Conservation (phyloP, 2,113 vertebrate genomes). For the Oxygymnocypris stewartii region DNA sequence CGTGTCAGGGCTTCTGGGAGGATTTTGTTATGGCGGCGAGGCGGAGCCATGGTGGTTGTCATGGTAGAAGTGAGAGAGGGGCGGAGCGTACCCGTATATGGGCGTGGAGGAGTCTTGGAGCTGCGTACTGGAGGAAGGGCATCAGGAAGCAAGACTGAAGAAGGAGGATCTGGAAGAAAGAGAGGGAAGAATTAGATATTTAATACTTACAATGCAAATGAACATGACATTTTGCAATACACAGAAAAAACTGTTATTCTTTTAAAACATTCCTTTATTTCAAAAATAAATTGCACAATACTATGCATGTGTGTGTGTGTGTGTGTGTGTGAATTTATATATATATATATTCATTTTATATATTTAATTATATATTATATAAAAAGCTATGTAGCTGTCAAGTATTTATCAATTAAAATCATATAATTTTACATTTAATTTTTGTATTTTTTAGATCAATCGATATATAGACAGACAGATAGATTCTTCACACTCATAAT, state of each 20-base stretch:
- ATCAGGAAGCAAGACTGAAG: slow-evolving; percentile 56
- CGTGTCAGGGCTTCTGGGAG: slow-evolving; percentile 68
- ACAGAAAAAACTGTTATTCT: no score
- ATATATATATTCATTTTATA: no score
- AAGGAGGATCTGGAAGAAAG: slow-evolving; percentile 51
- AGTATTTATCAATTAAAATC: no score
- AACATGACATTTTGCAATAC: neutral
- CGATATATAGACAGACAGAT: no score
- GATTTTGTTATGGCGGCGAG: slow-evolving; percentile 54
- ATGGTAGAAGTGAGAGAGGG: slow-evolving; percentile 83
- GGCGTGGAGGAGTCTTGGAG: slow-evolving; percentile 50
- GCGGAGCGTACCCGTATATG: slow-evolving; percentile 54
- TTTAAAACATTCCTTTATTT: no score
- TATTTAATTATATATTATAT: neutral
- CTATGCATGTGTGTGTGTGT: no score
- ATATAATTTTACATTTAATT: no score
- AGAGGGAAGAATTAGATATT: neutral
- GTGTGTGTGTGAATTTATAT: no score
- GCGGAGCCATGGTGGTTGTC: slow-evolving; percentile 65
- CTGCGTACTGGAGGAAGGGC: slow-evolving; percentile 47
- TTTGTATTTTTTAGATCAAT: no score
- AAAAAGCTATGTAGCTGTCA: no score
- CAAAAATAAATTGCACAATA: no score
- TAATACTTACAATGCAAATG: neutral
- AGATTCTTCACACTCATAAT: neutral